Percentiles rank a stretch among this genome's conserved stretches.
Conservation (phyloP, 2,113 vertebrate species). For the Butorides virescens region DNA sequence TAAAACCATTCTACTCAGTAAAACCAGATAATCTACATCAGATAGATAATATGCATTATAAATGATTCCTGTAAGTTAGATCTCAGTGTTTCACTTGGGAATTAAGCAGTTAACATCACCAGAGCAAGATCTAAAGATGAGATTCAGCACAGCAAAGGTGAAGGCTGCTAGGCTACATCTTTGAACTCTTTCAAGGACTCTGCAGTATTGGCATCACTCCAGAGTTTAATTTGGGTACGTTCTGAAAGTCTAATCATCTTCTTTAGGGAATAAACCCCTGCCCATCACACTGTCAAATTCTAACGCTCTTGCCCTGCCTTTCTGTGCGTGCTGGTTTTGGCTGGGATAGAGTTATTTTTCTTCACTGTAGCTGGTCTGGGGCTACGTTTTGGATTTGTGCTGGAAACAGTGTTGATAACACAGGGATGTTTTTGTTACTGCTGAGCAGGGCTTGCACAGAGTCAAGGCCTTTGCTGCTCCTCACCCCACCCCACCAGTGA, state of each 20-base stretch:
- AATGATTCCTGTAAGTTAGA: not conserved
- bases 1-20: not conserved
- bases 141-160: constrained; percentile 3
- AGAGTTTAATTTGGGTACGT: constrained; percentile 20
- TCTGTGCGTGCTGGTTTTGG: not conserved
- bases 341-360: too few relatives aligned
- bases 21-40: not conserved
- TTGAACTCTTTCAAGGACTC: constrained; percentile 35
- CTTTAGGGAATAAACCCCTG: constrained; percentile 21
- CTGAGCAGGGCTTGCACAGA: too few relatives aligned
- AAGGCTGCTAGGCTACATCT: not conserved
- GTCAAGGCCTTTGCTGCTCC: too few relatives aligned
- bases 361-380: too few relatives aligned
- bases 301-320: not conserved
- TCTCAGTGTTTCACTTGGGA: not conserved
- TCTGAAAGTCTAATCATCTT: constrained; percentile 36
- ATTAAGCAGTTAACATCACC: constrained; percentile 17
- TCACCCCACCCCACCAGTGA: too few relatives aligned
- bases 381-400: too few relatives aligned
- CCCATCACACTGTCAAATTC: not conserved
- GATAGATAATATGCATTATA: not conserved
- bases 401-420: too few relatives aligned
- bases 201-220: not conserved
- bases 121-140: not conserved
- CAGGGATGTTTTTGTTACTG: too few relatives aligned